A percentile compares a stretch with the other conserved stretches of the same genome.
These are phyloP conservation scores for Erebia palarica DNA, from an alignment of 2,888 invertebrate species.

Conservation along the genomic window DNA sequence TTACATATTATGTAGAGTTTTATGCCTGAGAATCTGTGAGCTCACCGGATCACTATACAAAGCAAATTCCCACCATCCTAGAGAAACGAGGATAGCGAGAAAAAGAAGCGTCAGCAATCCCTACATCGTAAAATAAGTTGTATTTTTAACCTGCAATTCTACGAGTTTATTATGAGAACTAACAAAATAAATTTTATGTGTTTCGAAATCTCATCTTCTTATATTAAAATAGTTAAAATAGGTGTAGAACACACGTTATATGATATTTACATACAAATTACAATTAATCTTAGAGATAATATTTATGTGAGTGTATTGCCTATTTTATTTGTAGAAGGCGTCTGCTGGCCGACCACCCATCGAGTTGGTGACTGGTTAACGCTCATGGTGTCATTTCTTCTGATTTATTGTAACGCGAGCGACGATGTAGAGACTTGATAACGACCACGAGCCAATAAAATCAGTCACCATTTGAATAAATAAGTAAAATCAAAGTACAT, in stretches of 20 bases:
- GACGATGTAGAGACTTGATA: conserved; percentile 52
- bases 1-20: too few species aligned
- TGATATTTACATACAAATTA: conserved; percentile 28
- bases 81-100: too few species aligned
- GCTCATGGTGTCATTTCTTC: conserved; percentile 74
- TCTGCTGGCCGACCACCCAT: conserved; percentile 74
- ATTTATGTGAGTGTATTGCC: conserved; percentile 56
- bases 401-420: conserved; percentile 77
- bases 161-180: neutral
- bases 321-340: conserved; percentile 73
- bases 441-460: conserved; percentile 53
- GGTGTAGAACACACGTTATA: conserved; percentile 5
- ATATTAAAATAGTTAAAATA: neutral
- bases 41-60: too few species aligned
- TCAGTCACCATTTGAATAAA: neutral
- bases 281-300: conserved; percentile 32
- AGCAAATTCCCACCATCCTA: too few species aligned
- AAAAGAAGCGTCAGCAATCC: too few species aligned
- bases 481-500: neutral
- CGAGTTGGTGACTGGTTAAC: conserved; percentile 75
- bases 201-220: neutral
- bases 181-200: neutral
- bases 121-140: neutral
- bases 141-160: neutral
- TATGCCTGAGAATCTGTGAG: too few species aligned